Evolutionary conservation across 1,140 invertebrate genomes (phyloP), one percentile per base, ranked within the genome.

Genomic region (Diachasmimorpha longicaudata): DNA sequence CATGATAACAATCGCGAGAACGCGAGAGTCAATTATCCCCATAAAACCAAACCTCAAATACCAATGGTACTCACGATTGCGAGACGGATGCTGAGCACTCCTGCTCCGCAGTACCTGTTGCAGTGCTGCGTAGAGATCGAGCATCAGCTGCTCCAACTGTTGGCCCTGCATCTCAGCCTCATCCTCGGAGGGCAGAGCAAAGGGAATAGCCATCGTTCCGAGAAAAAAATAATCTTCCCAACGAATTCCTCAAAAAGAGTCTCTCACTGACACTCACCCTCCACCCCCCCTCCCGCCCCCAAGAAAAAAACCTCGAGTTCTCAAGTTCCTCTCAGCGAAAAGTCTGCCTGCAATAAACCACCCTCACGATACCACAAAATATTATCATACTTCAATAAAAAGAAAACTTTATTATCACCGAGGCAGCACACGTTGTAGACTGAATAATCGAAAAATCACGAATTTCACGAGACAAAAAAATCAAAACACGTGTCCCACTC

Each of bases 91-190:
- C 36, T 88, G 87, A 9, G 79, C 79, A 46, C 78, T 85, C 70
- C 87, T 81, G 79, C 80, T 85, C 11, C 87, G 81, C 19, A 88
- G 83, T 72, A 87, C 84, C 82, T 88, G 85, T 83, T 88, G 87
- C 83, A 89, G 81, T 0, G 81, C 82, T 3, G 83, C 79, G 77
- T 88, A 88, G 46, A 88, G 79, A 42, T 87, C 86, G 39, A 87
- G 82, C 85, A 88, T 86, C 39, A 88, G 81, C 67, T 87, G 85
- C 71, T 87, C 86, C 67, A 87, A 81, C 73, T 86, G 86, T 68
- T 87, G 85, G n/a, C 81, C 82, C 63, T 85, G 84, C 13, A 77
- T 70, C 52, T 87, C 83, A 16, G 81, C 78, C 72, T 88, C 88
- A 79, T 87, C 83, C 52, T 86, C 85, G 68, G 84, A 84, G 36